Base-by-base conservation (phyloP, 2,888 invertebrate species). In the Dryococelus australis region DNA sequence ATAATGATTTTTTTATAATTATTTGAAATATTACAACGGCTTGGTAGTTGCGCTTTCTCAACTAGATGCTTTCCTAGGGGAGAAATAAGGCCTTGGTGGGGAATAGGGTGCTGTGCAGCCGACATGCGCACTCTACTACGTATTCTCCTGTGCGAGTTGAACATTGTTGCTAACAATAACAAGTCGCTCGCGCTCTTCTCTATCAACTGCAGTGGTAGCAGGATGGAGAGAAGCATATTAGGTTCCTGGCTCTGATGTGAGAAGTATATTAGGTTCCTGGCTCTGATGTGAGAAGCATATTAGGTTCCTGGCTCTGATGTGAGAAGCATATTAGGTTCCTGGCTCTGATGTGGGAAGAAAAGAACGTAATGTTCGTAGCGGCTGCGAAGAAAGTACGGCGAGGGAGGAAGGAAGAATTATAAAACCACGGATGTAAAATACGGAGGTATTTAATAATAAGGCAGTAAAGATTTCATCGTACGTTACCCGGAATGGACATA, bases 401-500 rank as follows among this genome's bases (percentile, higher is more conserved):
- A 51, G 20, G 24, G n/a, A 20, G 65, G 65, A 65, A 65, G 65
- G 65, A 65, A 65, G 65, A 65, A 65, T 65, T 65, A 65, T 65
- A 65, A 65, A 65, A 24, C n/a, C 65, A n/a, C 10, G 8, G 47
- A 24, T 2, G n/a, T 65, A 65, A 65, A 65, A 65, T 12, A 20
- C 65, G 65, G 65, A 65, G 65, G 65, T 65, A 65, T 65, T 65
- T 65, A 65, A 65, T 65, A 65, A 65, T n/a, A 65, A 20, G 65
- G 65, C 65, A 65, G 65, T 65, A 65, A n/a, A 65, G 65, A 65
- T 65, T 65, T 65, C 65, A 24, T 65, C 65, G 65, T 65, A 65
- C 65, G 65, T 65, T 65, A 65, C 65, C 65, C 47, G n/a, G 65
- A 65, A 65, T n/a, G 65, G 65, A 65, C 65, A 65, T 65, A 65